These are phyloP conservation scores for Blastobasis adustella DNA, from an alignment of 2,888 invertebrate genomes.

Conservation along the genomic window DNA sequence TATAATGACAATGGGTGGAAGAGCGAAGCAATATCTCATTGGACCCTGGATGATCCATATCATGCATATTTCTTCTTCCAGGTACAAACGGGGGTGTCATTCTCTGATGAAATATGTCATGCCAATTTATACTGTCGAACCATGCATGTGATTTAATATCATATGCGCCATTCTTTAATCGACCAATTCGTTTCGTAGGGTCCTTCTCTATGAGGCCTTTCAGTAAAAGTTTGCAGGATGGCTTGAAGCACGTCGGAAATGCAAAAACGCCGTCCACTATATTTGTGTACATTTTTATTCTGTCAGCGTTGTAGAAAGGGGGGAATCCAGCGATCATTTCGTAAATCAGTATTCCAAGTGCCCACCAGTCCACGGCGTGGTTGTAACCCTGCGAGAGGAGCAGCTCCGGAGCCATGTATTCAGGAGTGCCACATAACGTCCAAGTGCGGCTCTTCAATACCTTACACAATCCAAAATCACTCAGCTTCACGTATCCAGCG, in stretches of 20 bases:
- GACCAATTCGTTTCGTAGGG: constrained; percentile 81
- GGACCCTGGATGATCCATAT: constrained; percentile 78
- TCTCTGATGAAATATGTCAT: constrained; percentile 83
- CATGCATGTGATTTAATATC: constrained; percentile 94
- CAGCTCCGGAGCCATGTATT: constrained; percentile 95
- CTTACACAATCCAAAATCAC: constrained; percentile 96
- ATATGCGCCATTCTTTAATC: constrained; percentile 87
- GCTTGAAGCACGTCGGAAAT: constrained; percentile 85
- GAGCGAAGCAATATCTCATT: constrained; percentile 66
- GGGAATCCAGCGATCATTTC: constrained; percentile 93
- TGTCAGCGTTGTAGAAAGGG: constrained; percentile 91
- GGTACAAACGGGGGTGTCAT: constrained; percentile 78
- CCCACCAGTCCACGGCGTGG: constrained; percentile 96
- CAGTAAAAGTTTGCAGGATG: constrained; percentile 85
- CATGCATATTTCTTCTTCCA: constrained; percentile 66
- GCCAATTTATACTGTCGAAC: constrained; percentile 90
- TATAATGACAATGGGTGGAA: constrained; percentile 65
- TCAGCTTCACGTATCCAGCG: constrained; percentile 85
- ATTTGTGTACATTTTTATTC: constrained; percentile 94
- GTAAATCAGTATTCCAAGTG: constrained; percentile 88
- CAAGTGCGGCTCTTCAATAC: constrained; percentile 83
- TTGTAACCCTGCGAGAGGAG: constrained; percentile 93
- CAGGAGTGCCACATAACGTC: constrained; percentile 96
- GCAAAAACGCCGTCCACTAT: constrained; percentile 91
- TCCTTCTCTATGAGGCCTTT: constrained; percentile 81